Conservation (phyloP, 2,113 vertebrate species). For the Hippocampus zosterae region DNA sequence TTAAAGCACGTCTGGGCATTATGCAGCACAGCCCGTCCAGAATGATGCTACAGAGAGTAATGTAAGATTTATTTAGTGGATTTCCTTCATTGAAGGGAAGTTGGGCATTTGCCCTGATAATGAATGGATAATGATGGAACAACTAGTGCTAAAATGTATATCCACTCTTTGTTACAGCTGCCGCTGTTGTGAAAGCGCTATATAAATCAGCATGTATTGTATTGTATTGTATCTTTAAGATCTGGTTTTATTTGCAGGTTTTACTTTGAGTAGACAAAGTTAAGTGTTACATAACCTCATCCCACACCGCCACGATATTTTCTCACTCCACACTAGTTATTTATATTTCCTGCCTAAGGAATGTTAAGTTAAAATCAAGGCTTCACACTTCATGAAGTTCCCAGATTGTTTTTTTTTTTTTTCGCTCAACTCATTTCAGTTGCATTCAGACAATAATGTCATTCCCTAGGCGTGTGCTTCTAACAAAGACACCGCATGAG, state of each 20-base stretch:
- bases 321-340: neutral
- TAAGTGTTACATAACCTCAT: neutral
- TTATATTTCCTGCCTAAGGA: constrained; percentile 12
- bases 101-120: no score
- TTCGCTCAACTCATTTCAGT: constrained; percentile 22
- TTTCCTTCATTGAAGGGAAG: no score
- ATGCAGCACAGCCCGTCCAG: no score
- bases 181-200: no score
- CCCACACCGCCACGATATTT: neutral
- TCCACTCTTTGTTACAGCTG: no score
- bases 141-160: no score
- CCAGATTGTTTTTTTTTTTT: neutral
- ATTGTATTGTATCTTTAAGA: neutral
- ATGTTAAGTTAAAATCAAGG: constrained; percentile 6
- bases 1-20: no score
- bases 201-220: no score
- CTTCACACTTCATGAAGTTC: constrained; percentile 6
- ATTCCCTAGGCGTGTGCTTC: constrained; percentile 21
- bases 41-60: no score
- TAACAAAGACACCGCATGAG: constrained; percentile 20
- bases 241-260: neutral
- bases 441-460: constrained; percentile 28
- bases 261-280: neutral
- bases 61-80: no score
- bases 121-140: no score